Conservation (phyloP, 2,888 invertebrate genomes). For the Parnassius mnemosyne region DNA sequence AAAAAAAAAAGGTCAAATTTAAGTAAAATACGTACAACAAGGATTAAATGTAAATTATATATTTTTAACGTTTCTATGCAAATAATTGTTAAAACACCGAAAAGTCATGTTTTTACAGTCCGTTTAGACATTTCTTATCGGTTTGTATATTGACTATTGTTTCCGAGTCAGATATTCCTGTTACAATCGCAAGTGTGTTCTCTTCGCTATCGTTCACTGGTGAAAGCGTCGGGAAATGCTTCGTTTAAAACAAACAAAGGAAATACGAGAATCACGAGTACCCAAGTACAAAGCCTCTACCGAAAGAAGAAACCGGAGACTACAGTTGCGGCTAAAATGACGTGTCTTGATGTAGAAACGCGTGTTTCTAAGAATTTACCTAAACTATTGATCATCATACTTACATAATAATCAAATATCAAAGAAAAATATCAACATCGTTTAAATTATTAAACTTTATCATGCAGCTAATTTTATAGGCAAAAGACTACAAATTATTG, state of each 20-base stretch:
- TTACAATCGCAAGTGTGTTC: not conserved
- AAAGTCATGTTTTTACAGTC: not conserved
- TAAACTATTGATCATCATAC: not conserved
- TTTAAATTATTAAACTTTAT: no score
- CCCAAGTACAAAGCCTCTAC: conserved; percentile 1
- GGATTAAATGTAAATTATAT: no score
- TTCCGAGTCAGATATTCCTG: not conserved
- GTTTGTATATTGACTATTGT: not conserved
- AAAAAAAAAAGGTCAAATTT: no score
- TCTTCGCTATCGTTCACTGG: not conserved
- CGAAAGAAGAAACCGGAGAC: not conserved
- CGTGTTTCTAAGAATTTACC: not conserved
- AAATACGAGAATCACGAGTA: conserved; percentile 7
- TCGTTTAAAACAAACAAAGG: conserved; percentile 10
- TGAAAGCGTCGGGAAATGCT: conserved; percentile 7
- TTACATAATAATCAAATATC: no score
- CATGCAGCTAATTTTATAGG: no score
- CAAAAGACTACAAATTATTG: no score
- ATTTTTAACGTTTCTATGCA: no score
- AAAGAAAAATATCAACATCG: no score
- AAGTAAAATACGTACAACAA: no score
- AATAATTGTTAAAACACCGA: no score
- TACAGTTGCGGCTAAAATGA: not conserved
- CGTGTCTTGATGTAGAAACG: not conserved
- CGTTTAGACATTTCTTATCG: not conserved